phyloP scores from a whole-genome alignment of 2,113 vertebrate genomes.

The Butastur rufipennis region DNA sequence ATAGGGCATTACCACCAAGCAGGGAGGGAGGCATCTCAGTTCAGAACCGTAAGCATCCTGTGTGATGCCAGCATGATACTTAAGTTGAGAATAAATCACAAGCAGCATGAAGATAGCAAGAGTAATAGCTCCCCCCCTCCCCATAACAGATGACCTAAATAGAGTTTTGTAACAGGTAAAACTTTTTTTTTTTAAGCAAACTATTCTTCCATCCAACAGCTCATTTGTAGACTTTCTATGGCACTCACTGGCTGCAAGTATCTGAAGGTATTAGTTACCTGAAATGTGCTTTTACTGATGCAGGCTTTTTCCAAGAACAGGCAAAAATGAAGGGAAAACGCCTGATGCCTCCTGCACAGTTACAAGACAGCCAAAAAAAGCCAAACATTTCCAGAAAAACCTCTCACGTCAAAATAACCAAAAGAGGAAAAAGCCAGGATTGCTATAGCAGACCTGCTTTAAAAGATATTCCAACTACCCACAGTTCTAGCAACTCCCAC shows the following conservation, averaged over 20 bases:
- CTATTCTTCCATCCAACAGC: background rate
- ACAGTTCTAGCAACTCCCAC: background rate
- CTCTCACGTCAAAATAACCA: background rate
- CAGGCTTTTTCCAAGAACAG: background rate
- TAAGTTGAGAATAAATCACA: constrained; percentile 25
- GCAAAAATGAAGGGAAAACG: background rate
- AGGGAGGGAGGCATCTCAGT: background rate
- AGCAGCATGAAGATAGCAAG: background rate
- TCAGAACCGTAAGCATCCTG: background rate
- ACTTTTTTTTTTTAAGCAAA: background rate
- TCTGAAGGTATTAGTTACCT: background rate
- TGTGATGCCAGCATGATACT: constrained; percentile 28
- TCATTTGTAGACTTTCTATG: background rate
- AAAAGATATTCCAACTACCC: background rate
- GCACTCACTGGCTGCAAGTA: background rate
- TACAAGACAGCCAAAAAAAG: background rate
- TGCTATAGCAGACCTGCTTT: background rate
- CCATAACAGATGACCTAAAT: background rate
- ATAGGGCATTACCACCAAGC: constrained; percentile 32
- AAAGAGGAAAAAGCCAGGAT: background rate
- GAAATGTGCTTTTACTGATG: background rate
- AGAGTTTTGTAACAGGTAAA: background rate
- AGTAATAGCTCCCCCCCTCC: background rate
- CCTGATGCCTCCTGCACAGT: background rate
- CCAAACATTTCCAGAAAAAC: background rate